Percentiles rank a stretch among this genome's conserved stretches.
Conservation (phyloP, 2,888 invertebrate species). For the Aethes cnicana region DNA sequence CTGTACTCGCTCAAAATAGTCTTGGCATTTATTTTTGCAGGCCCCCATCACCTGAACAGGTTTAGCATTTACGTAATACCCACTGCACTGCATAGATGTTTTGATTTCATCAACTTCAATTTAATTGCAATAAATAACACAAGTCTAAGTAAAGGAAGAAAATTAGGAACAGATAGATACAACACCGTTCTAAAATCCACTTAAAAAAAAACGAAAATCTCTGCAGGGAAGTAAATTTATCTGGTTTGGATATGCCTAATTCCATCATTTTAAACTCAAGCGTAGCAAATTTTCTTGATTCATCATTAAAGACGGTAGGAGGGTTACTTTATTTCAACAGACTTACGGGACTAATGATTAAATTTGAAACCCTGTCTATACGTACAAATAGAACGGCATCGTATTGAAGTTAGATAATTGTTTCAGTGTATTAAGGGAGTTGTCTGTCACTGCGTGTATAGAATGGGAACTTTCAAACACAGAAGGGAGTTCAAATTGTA, state of each 20-base stretch:
- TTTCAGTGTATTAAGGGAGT: constrained; percentile 23
- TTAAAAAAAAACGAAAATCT: constrained; percentile 13
- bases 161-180: too few relatives aligned
- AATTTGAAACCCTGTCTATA: constrained; percentile 11
- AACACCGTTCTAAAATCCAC: too few relatives aligned
- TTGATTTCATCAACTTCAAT: too few relatives aligned
- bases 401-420: constrained; percentile 24
- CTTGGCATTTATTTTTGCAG: too few relatives aligned
- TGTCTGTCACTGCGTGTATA: constrained; percentile 52
- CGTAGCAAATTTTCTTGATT: constrained; percentile 10
- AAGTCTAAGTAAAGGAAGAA: too few relatives aligned
- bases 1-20: too few relatives aligned
- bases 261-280: constrained; percentile 18
- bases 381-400: constrained; percentile 6
- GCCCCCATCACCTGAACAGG: too few relatives aligned
- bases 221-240: constrained; percentile 19
- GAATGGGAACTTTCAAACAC: constrained; percentile 64
- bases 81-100: too few relatives aligned
- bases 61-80: too few relatives aligned
- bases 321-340: constrained; percentile 1
- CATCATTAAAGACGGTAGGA: constrained; percentile 4
- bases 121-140: too few relatives aligned
- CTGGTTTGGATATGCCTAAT: constrained; percentile 16
- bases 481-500: constrained; percentile 67
- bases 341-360: constrained; percentile 14